Evolutionary conservation across 2,113 vertebrate species (phyloP), one percentile per base, ranked within the genome.

Genomic region (Caranx ignobilis): DNA sequence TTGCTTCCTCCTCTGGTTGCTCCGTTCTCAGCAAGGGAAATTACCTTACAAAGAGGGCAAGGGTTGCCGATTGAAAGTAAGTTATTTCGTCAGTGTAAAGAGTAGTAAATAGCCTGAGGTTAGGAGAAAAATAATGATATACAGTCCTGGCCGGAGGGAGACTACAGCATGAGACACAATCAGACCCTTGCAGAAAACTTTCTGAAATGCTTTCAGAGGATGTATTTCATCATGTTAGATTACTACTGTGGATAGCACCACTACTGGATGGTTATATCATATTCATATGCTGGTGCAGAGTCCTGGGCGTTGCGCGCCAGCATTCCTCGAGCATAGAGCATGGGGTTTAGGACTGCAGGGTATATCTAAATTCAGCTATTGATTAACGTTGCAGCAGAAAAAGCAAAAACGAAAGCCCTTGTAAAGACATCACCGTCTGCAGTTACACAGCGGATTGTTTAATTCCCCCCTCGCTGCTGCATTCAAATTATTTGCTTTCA

Each of bases 401-500:
- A 85, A 81, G 69, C 71, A 83, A 87, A 76, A 71, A 21, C 0
- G 12, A 80, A 73, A 85, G 69, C 64, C 80, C 72, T 85, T 86
- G 67, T 79, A 82, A 92, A 92, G 88, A 86, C 87, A 82, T 86
- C 71, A 67, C 62, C 45, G 55, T 85, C 79, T 82, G 85, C 87
- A 79, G 90, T 86, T 86, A 67, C 88, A 86, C 70, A 61, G 80
- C 75, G 56, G 87, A 83, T 74, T 88, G 88, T 91, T 91, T 91
- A 89, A 93, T 93, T 87, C 89, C 88, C 83, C 80, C 72, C 87
- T 89, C 75, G 61, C 87, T 81, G 89, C 86, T 71, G 70, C 91
- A 93, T 94, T 93, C 91, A 94, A 91, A 95, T 94, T 89, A 95
- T 95, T 94, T 93, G 93, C 94, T 93, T 94, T 95, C 90, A 55